Evolutionary conservation across 2,888 invertebrate genomes (phyloP).

Genomic region (Pardosa pseudoannulata): DNA sequence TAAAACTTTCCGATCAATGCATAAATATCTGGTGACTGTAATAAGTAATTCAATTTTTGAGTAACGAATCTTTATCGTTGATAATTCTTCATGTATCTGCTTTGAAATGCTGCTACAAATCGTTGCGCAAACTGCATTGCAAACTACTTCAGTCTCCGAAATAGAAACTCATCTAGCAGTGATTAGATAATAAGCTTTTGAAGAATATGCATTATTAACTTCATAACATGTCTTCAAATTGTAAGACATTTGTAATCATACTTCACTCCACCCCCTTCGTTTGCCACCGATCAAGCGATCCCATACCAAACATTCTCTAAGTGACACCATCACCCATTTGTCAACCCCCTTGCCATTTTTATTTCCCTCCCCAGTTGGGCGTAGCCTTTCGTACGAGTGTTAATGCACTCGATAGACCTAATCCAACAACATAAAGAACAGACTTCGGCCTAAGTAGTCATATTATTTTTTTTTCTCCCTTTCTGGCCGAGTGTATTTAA

Average conservation of each 20-base stretch:
- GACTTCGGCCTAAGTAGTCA: not conserved
- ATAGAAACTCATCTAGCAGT: too few relatives aligned
- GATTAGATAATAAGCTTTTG: too few relatives aligned
- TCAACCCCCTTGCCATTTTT: not conserved
- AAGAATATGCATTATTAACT: too few relatives aligned
- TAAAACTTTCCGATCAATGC: too few relatives aligned
- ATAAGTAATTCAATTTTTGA: too few relatives aligned
- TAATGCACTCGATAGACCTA: not conserved
- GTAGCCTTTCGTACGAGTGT: not conserved
- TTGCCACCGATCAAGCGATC: not conserved
- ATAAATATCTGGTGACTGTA: too few relatives aligned
- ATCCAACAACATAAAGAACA: slow-evolving; percentile 10
- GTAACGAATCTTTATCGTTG: too few relatives aligned
- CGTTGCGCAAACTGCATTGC: too few relatives aligned
- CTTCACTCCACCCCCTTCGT: not conserved
- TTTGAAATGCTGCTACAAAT: too few relatives aligned
- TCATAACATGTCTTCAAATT: too few relatives aligned
- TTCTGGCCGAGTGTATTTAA: not conserved
- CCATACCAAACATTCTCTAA: slow-evolving; percentile 6
- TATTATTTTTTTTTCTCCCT: not conserved
- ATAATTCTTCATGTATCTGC: too few relatives aligned
- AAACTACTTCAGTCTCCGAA: too few relatives aligned
- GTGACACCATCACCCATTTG: slow-evolving; percentile 13
- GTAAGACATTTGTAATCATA: not conserved
- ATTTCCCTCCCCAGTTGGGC: not conserved